These are phyloP conservation scores for Clusia tigrina DNA, from an alignment of 2,888 invertebrate genomes.

Conservation along the genomic window DNA sequence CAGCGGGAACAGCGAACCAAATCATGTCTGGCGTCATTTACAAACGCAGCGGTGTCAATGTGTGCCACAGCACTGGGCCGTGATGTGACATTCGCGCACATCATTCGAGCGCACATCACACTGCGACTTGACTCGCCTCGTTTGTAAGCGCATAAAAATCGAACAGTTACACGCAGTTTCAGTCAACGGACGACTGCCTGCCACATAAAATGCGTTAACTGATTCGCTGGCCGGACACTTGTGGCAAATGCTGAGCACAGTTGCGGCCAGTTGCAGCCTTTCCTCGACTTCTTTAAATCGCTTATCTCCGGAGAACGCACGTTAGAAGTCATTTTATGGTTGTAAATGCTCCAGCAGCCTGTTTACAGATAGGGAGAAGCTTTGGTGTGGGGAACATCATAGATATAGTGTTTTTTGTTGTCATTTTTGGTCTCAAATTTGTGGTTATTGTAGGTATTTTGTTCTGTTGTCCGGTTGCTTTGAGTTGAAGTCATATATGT, in stretches of 20 bases:
- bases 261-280: too few species aligned
- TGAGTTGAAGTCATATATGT: too few species aligned
- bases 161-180: slow-evolving; percentile 53
- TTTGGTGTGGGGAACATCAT: too few species aligned
- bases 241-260: neutral
- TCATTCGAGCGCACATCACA: neutral
- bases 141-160: slow-evolving; percentile 42
- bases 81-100: neutral
- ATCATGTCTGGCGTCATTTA: neutral
- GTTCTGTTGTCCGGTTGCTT: too few species aligned
- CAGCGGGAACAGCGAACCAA: neutral
- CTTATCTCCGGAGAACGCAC: neutral
- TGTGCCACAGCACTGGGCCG: too few species aligned
- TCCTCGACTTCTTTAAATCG: too few species aligned
- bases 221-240: slow-evolving; percentile 32
- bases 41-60: too few species aligned
- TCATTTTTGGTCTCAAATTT: too few species aligned
- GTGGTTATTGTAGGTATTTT: too few species aligned
- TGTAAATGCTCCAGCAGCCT: too few species aligned
- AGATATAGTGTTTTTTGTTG: too few species aligned
- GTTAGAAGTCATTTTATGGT: slow-evolving; percentile 16
- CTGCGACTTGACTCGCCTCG: slow-evolving; percentile 16
- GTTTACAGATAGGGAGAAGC: neutral
- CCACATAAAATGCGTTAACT: slow-evolving; percentile 43
- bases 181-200: slow-evolving; percentile 26